phyloP scores from a whole-genome alignment of 2,113 vertebrate species.

The Varanus salvator region DNA sequence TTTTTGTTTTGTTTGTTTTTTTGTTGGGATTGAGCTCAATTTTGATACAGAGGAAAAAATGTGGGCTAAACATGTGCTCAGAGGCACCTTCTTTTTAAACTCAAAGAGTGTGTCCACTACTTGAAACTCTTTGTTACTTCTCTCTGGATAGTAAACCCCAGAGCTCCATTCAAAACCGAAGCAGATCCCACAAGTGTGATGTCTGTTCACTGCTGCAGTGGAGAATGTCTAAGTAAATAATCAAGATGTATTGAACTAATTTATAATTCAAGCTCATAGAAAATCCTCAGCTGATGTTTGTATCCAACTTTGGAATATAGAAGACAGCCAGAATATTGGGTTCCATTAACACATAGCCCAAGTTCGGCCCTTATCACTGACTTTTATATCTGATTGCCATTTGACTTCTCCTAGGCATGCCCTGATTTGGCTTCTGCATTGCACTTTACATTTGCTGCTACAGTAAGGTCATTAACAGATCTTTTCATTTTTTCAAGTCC shows the following conservation, averaged over 20 bases:
- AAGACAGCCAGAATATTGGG: neutral
- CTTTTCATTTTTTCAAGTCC: slow-evolving; percentile 46
- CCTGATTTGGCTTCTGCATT: neutral
- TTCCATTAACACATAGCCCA: neutral
- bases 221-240: neutral
- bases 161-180: neutral
- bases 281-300: neutral
- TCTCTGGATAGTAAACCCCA: neutral
- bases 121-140: neutral
- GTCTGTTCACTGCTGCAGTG: neutral
- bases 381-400: slow-evolving; percentile 16
- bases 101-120: too few species aligned
- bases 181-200: neutral
- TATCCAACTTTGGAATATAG: slow-evolving; percentile 10
- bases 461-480: slow-evolving; percentile 36
- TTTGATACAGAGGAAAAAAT: neutral
- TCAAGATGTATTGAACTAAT: slow-evolving; percentile 18
- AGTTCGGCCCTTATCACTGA: slow-evolving; percentile 13
- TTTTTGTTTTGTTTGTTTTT: neutral
- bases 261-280: slow-evolving; percentile 9
- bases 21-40: neutral
- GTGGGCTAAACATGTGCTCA: neutral
- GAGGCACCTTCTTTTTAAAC: neutral
- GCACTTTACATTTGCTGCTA: slow-evolving; percentile 33
- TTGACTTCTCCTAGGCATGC: slow-evolving; percentile 8